Evolutionary conservation across 2,888 invertebrate genomes (phyloP), one percentile per base, ranked within the genome.

Genomic region (Brachypterus glaber): DNA sequence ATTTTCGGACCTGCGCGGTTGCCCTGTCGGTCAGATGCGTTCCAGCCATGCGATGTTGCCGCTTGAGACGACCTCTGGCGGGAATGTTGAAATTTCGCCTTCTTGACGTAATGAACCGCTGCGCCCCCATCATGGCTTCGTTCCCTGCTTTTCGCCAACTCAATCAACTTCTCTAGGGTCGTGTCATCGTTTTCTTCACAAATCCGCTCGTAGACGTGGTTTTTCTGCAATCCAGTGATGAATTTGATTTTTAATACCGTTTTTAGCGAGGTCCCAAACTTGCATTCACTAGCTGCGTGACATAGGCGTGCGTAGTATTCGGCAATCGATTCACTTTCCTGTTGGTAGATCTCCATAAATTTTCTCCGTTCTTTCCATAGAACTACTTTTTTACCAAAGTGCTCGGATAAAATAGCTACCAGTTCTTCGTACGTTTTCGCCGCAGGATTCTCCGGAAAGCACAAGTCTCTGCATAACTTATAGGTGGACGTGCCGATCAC

Each of bases 261-360:
- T 24, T 39, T 32, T 31, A 44, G 37, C 3, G 3, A 13, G 9
- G 27, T 35, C 2, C 37, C 39, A 38, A 44, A 46, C 16, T 42
- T 39, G 25, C 46, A 46, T 15, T 43, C 26, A 3, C 36, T 38
- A 5, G 47, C 43, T 33, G 41, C 36, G 24, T 35, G 39, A 12
- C 39, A 32, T 3, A 46, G 9, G 9, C 35, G 17, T 3, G 39
- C 34, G 33, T 39, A 44, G 17, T 32, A 43, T 33, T 41, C 40
- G 21, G 38, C 33, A 9, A 45, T 29, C 2, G 27, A 15, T 33
- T 43, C 40, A 30, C 34, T 30, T 17, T 39, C 32, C 12, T 18
- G 18, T 18, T 45, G 45, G n/a, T 30, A 18, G 15, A 35, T n/a
- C 9, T 37, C 40, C 17, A 43, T 45, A 25, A 47, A 47, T 36